Conservation (phyloP, 2,888 invertebrate genomes). For the Epirrita christyi region DNA sequence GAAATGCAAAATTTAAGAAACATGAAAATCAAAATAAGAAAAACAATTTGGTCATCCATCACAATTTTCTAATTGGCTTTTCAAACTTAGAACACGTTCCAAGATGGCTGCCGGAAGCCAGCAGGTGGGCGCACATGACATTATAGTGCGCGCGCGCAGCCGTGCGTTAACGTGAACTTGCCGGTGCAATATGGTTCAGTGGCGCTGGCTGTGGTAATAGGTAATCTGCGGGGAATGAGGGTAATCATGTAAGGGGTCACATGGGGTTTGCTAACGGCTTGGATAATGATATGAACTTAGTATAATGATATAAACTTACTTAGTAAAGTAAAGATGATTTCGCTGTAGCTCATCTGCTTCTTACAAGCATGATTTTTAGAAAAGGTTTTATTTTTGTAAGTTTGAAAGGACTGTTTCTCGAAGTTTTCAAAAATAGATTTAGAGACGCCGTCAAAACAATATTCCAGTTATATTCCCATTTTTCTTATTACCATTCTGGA, state of each 20-base stretch:
- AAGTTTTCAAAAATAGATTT: too few species aligned
- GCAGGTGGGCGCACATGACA: constrained; percentile 68
- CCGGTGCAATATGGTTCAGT: constrained; percentile 37
- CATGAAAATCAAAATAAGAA: neutral
- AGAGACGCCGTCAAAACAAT: too few species aligned
- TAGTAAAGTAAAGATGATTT: neutral
- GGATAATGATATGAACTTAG: neutral
- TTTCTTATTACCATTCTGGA: too few species aligned
- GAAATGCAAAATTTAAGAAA: neutral
- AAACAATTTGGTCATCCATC: too few species aligned
- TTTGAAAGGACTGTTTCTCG: too few species aligned
- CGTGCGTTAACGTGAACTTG: constrained; percentile 61
- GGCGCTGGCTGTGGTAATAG: constrained; percentile 12
- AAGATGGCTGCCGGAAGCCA: constrained; percentile 75
- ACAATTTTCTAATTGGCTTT: constrained; percentile 9
- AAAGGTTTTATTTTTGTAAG: too few species aligned
- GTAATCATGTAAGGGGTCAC: neutral
- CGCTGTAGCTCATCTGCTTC: neutral
- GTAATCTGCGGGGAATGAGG: constrained; percentile 5
- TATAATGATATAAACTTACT: neutral
- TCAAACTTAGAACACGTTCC: constrained; percentile 25
- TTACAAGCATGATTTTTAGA: too few species aligned
- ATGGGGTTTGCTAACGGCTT: neutral
- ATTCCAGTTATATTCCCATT: too few species aligned
- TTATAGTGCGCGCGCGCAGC: constrained; percentile 54